These are phyloP conservation scores for Carcharodon carcharias DNA, from an alignment of 2,797 vertebrate species.

Conservation along the genomic window DNA sequence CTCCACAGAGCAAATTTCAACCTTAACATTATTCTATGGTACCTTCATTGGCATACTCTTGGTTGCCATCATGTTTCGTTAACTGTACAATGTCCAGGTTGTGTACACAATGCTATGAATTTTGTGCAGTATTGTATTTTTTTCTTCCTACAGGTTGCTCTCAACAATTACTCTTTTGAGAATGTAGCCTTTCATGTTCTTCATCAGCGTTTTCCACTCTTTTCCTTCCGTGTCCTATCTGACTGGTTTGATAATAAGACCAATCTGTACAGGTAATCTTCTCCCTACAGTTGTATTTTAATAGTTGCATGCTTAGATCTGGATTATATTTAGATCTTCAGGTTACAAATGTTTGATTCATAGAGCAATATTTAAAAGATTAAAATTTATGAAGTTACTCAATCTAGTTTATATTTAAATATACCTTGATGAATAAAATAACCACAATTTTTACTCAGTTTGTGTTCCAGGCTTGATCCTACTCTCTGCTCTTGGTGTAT, in stretches of 20 bases:
- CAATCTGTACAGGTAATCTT: slow-evolving; percentile 14
- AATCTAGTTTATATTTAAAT: background rate
- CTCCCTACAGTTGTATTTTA: background rate
- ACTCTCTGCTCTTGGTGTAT: too few species aligned
- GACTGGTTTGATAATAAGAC: slow-evolving; percentile 39
- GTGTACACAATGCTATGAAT: background rate
- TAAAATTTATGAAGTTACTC: background rate
- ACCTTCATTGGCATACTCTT: background rate
- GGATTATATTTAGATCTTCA: background rate
- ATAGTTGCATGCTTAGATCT: background rate
- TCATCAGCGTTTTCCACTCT: slow-evolving; percentile 70
- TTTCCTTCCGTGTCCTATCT: slow-evolving; percentile 29
- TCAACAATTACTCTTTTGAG: slow-evolving; percentile 92
- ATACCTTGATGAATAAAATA: background rate
- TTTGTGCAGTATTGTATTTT: background rate
- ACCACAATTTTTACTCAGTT: too few species aligned
- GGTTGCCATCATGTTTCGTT: background rate
- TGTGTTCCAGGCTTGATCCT: too few species aligned
- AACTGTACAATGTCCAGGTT: background rate
- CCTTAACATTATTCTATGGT: background rate
- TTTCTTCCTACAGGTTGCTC: slow-evolving; percentile 62
- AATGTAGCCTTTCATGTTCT: slow-evolving; percentile 93
- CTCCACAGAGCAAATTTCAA: background rate
- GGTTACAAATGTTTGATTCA: background rate
- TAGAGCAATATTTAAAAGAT: background rate